Base-by-base conservation (phyloP, 2,113 vertebrate genomes). In the Leucosticte australis region DNA sequence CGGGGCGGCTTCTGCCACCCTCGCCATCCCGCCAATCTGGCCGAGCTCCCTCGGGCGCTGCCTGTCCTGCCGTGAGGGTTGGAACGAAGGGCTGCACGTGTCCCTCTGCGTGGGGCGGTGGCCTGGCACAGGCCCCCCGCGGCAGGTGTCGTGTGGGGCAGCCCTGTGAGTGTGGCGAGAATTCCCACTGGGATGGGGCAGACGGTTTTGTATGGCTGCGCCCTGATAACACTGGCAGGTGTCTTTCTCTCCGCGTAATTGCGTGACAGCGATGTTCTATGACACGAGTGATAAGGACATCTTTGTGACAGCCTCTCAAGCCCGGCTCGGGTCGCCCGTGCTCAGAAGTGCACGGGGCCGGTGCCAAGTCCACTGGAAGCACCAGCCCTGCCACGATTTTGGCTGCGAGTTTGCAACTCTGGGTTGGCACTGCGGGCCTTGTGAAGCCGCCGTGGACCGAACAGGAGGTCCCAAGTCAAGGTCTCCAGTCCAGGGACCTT, bases 381-480 rank as follows among this genome's bases (percentile, higher is more conserved):
- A 4, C 2, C 23, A 37, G 64, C 20, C 9, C 12, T 21, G 46
- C 13, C 6, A 0, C 2, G 2, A 5, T 8, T 50, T 6, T 22
- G 53, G 77, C 35, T n/a, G 63, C 2, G 3, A 26, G 10, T 53
- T 19, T 8, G 46, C 31, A 7, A 8, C 37, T 15, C 31, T 14
- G 9, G 31, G 2, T 13, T 52, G 87, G 35, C 9, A 3, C 35
- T 10, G 33, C 4, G 8, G 50, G 46, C 73, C 30, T 27, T 19
- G 55, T 0, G 1, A 11, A 37, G 69, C 44, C 0, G 0, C 21
- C 4, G 16, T 1, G 17, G 6, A 12, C n/a, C 1, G 1, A 50
- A 15, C 4, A 3, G 65, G 18, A 76, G 30, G 17, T 60, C 9
- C 24, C 69, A 31, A 24, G 26, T 27, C n/a, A 26, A 15, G 52